Conservation (phyloP, 2,113 vertebrate species). For the Aphyosemion australe region DNA sequence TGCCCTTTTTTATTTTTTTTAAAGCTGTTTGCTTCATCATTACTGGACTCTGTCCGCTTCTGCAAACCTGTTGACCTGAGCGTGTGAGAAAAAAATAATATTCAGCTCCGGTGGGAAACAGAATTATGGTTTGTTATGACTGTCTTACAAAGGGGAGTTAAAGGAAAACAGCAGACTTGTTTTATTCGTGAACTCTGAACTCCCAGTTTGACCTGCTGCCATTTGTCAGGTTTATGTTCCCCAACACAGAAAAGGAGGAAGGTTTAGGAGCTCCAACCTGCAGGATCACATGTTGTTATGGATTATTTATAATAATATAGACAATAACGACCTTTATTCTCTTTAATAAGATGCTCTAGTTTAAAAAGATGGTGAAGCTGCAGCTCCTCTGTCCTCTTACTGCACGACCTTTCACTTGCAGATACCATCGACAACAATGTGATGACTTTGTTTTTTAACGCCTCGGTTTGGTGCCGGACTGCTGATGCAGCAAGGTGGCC, state of each 20-base stretch:
- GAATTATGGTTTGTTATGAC: constrained; percentile 35
- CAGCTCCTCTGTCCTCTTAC: constrained; percentile 7
- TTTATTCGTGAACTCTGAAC: constrained; percentile 21
- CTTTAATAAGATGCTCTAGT: background rate
- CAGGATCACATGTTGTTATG: background rate
- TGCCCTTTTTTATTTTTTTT: constrained; percentile 17
- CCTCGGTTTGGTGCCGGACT: constrained; percentile 20
- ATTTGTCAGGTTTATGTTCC: background rate
- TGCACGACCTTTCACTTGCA: constrained; percentile 9
- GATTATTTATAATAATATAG: background rate
- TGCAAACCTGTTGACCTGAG: constrained; percentile 34
- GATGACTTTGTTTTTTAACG: constrained; percentile 41
- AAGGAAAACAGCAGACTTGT: too few relatives aligned
- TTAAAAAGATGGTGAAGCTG: background rate
- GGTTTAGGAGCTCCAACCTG: too few relatives aligned
- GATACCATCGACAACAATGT: constrained; percentile 35
- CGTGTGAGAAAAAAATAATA: constrained; percentile 2
- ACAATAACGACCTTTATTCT: background rate
- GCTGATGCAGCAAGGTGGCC: constrained; percentile 44
- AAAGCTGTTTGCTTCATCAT: constrained; percentile 53
- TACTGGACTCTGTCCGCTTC: constrained; percentile 27
- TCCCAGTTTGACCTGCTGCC: constrained; percentile 11
- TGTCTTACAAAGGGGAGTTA: background rate
- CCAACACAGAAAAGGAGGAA: background rate
- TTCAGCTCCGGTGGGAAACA: constrained; percentile 17